These are phyloP conservation scores for Tenthredo amoena DNA, from an alignment of 2,888 invertebrate species.

Conservation along the genomic window DNA sequence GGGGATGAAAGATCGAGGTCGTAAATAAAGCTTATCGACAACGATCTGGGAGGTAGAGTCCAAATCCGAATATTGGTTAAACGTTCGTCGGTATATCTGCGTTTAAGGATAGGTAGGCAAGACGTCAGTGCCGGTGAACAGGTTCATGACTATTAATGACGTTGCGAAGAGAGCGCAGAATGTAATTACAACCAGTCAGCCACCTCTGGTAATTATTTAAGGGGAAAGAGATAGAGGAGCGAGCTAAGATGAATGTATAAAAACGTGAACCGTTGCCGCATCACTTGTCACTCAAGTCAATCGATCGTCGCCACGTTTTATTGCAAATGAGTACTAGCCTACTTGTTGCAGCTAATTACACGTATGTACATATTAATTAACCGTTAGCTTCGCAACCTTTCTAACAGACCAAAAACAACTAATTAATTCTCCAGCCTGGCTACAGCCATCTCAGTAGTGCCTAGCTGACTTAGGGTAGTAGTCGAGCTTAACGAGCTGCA, in stretches of 20 bases:
- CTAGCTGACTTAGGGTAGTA: not conserved
- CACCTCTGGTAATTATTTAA: slow-evolving; percentile 55
- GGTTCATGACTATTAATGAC: slow-evolving; percentile 51
- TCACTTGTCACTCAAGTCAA: slow-evolving; percentile 53
- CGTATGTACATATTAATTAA: slow-evolving; percentile 33
- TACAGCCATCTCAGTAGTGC: not conserved
- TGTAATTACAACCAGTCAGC: slow-evolving; percentile 56
- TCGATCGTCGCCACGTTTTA: slow-evolving; percentile 26
- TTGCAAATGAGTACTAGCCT: slow-evolving; percentile 7
- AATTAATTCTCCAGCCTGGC: not conserved
- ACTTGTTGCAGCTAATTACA: slow-evolving; percentile 43
- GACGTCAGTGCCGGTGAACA: slow-evolving; percentile 36
- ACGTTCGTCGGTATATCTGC: slow-evolving; percentile 4
- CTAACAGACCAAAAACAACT: not conserved
- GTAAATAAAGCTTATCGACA: not conserved
- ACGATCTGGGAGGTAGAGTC: slow-evolving; percentile 10
- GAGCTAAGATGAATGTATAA: slow-evolving; percentile 25
- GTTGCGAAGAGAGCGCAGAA: slow-evolving; percentile 40
- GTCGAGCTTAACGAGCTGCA: slow-evolving; percentile 22
- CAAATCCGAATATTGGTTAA: slow-evolving; percentile 25
- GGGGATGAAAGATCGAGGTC: slow-evolving; percentile 18
- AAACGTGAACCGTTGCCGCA: slow-evolving; percentile 41
- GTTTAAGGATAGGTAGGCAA: slow-evolving; percentile 39
- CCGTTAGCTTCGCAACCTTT: not conserved
- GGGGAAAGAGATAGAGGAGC: not conserved